These are phyloP conservation scores for Grantiella picta DNA, from an alignment of 2,113 vertebrate genomes.

Conservation along the genomic window DNA sequence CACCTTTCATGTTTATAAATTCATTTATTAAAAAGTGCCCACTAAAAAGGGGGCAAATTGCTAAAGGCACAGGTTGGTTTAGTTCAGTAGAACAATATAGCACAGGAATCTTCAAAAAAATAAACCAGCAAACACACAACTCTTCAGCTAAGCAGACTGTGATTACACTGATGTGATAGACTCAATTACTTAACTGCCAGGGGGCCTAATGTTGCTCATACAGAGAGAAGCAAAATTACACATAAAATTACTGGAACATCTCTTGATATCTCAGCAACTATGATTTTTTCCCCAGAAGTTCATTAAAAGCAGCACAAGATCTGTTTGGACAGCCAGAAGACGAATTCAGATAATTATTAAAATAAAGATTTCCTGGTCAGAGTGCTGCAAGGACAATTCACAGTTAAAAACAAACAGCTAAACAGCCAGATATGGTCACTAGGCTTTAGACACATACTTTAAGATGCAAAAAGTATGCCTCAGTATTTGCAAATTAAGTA, in stretches of 20 bases:
- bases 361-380: neutral
- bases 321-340: neutral
- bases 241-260: neutral
- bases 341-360: neutral
- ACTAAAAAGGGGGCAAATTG: neutral
- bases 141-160: neutral
- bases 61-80: neutral
- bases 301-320: neutral
- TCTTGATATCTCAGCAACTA: neutral
- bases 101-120: neutral
- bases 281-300: neutral
- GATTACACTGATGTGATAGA: neutral
- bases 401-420: neutral
- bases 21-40: neutral
- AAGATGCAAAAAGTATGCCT: neutral
- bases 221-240: neutral
- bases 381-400: neutral
- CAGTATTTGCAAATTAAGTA: neutral
- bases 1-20: neutral
- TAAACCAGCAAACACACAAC: neutral
- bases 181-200: conserved; percentile 15
- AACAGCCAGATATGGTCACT: neutral
- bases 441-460: neutral
- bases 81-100: neutral
- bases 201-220: neutral